phyloP scores from a whole-genome alignment of 2,797 vertebrate genomes.

The Tragelaphus oryx region DNA sequence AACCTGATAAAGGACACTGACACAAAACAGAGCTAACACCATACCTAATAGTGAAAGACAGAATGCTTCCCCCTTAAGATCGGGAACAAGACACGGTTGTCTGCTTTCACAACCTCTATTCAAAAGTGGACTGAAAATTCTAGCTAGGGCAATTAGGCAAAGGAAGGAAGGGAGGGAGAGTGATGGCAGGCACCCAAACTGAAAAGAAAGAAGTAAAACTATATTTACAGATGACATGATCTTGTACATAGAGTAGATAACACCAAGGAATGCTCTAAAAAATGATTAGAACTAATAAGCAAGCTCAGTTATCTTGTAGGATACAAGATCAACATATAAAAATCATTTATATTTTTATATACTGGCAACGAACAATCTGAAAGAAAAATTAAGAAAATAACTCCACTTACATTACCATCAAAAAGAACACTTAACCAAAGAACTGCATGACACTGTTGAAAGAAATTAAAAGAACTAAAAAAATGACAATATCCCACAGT shows the following conservation, averaged over 20 bases:
- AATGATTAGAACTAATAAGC: background rate
- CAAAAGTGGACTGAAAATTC: background rate
- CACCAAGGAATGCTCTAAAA: background rate
- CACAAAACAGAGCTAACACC: background rate
- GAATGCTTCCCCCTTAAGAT: background rate
- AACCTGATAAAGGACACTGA: background rate
- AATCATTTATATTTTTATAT: background rate
- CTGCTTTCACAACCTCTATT: background rate
- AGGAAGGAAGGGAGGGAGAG: background rate
- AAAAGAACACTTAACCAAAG: background rate
- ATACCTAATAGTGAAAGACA: background rate
- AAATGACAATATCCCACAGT: background rate
- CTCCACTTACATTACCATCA: background rate
- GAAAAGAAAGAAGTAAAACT: slow-evolving; percentile 16
- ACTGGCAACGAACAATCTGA: background rate
- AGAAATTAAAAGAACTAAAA: background rate
- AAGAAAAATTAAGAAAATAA: background rate
- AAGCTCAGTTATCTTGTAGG: background rate
- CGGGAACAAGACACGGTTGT: background rate
- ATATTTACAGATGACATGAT: background rate
- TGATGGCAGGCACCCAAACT: background rate
- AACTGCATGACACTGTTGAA: background rate
- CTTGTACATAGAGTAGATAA: background rate
- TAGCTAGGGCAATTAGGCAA: background rate
- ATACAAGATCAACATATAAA: background rate